Percentiles rank a stretch among this genome's conserved stretches.
These are phyloP conservation scores for Mastigias papua DNA, from an alignment of 30 jellyfish, hydroid and myxozoan species.

Conservation along the genomic window DNA sequence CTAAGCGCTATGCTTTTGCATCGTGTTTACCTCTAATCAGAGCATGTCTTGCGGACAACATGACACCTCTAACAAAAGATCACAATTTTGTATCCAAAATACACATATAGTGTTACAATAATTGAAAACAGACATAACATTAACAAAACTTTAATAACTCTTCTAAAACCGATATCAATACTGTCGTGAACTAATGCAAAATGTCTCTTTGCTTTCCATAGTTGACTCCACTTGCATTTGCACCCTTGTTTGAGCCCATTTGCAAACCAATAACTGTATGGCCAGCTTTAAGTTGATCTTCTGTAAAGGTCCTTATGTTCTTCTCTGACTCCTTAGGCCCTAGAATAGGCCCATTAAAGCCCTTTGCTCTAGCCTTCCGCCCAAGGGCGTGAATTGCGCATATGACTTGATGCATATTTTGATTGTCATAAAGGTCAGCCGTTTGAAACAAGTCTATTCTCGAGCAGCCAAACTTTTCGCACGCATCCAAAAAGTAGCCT, in stretches of 20 bases:
- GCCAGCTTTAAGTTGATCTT: conserved; percentile 88
- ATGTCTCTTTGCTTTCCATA: conserved; percentile 73
- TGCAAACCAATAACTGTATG: conserved; percentile 77
- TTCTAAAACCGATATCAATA: neutral
- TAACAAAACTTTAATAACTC: neutral
- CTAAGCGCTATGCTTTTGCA: neutral
- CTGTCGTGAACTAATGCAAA: conserved; percentile 4
- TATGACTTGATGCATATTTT: conserved; percentile 96
- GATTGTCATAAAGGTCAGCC: conserved; percentile 86
- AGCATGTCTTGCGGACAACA: neutral
- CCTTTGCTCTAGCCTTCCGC: conserved; percentile 73
- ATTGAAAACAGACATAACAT: neutral
- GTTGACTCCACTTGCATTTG: conserved; percentile 68
- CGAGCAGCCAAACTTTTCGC: conserved; percentile 81
- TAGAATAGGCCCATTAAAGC: conserved; percentile 77
- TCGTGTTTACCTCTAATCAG: neutral
- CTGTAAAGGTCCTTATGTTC: conserved; percentile 77
- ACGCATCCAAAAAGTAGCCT: conserved; percentile 77
- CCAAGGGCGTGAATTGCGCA: conserved; percentile 96
- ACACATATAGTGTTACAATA: neutral
- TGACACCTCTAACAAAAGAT: neutral
- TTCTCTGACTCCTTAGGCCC: conserved; percentile 89
- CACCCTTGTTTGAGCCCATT: conserved; percentile 91
- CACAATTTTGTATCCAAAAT: neutral
- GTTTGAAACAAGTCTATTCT: conserved; percentile 91